phyloP scores from a whole-genome alignment of 2,113 vertebrate genomes.

The Trematocara zebra region DNA sequence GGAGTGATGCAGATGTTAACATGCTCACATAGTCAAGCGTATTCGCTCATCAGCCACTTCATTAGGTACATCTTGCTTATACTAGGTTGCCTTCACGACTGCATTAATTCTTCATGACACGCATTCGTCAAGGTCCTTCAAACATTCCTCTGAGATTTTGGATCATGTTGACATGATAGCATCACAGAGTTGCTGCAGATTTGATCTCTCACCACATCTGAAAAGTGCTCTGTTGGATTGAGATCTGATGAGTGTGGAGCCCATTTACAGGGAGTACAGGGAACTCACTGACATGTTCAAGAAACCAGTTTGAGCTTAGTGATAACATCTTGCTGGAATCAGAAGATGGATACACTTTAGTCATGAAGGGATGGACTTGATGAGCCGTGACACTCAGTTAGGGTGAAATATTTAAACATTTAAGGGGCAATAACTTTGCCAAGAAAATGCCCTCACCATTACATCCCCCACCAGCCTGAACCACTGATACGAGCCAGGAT shows the following conservation, averaged over 20 bases:
- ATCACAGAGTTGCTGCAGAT: not conserved
- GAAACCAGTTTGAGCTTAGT: not conserved
- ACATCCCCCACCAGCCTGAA: not conserved
- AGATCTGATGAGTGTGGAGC: not conserved
- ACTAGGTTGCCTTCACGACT: not conserved
- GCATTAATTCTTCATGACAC: not conserved
- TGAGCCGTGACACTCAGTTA: not conserved
- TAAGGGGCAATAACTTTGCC: not conserved
- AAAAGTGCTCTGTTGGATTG: not conserved
- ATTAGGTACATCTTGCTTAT: not conserved
- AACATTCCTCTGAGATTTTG: not conserved
- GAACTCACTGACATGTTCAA: not conserved
- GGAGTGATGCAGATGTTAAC: not conserved
- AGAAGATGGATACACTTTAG: not conserved
- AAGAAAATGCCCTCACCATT: not conserved
- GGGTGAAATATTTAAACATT: not conserved
- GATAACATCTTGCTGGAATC: not conserved
- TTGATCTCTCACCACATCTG: not conserved
- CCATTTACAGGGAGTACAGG: not conserved
- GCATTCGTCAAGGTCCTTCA: not conserved
- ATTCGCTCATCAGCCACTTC: not conserved
- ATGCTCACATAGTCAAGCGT: not conserved
- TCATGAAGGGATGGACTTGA: not conserved
- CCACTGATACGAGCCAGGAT: not conserved
- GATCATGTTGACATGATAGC: not conserved